Base-by-base conservation (phyloP, 2,797 vertebrate species). In the Echeneis naucrates region DNA sequence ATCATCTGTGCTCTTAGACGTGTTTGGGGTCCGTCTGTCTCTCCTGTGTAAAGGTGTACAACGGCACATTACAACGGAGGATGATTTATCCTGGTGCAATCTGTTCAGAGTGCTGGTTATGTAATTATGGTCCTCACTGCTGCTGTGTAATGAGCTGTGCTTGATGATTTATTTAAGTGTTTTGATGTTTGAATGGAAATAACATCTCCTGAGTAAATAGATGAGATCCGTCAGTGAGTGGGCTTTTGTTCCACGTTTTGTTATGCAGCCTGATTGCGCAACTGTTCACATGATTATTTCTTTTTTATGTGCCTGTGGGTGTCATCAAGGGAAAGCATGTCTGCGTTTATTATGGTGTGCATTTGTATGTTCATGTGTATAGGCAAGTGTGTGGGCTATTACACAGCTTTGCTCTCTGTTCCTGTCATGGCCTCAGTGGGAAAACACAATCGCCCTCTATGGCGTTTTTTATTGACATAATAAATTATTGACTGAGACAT, bases 51-150 rank as follows among this genome's bases (percentile, higher is more conserved):
- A 77, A 68, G 38, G 78, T 60, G 67, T 68, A 62, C 27, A 27
- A 38, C 23, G 19, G 71, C 51, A 65, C 59, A 59, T 83, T 72
- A 84, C 68, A 68, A 81, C 50, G 66, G 72, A 51, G 60, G 74
- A 85, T 78, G 83, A 86, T 80, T 82, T 78, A 72, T 55, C 74
- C 27, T n/a, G 0, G 44, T 78, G 78, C 74, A 54, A 55, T 87
- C 77, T 84, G 80, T 83, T 81, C 67, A 85, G 75, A 80, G 68
- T 62, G 72, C 30, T 47, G 37, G 53, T 91, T 88, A 85, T 84
- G 83, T 91, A 87, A 91, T 83, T 44, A 81, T 24, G 55, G 66
- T 72, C 75, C 84, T 74, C 47, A 3, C 70, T 78, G 75, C 57
- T 82, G 72, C 82, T 64, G 78, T 68, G 77, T 68, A 82, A 83